A percentile compares a stretch with the other conserved stretches of the same genome.
Conservation (phyloP, 2,113 vertebrate species). For the Amazona vittata region DNA sequence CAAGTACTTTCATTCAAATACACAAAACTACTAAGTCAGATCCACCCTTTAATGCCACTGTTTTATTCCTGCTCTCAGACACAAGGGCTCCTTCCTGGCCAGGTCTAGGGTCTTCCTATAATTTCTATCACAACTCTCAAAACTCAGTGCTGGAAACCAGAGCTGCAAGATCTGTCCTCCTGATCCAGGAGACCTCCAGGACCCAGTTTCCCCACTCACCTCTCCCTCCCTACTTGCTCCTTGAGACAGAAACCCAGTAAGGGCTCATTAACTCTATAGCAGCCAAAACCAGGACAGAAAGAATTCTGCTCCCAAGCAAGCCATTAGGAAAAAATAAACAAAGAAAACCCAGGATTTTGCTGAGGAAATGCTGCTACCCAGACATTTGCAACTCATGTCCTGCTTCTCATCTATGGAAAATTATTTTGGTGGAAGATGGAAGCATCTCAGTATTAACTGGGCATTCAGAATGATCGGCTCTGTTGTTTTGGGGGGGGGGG, state of each 20-base stretch:
- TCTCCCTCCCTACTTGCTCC: neutral
- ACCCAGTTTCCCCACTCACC: neutral
- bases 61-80: neutral
- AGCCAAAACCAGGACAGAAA: neutral
- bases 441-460: neutral
- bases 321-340: fast-evolving
- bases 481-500: fast-evolving
- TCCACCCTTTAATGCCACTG: neutral
- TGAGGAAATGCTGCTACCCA: neutral
- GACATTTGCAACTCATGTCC: neutral
- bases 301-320: neutral
- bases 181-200: neutral
- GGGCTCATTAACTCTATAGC: neutral
- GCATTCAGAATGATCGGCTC: neutral
- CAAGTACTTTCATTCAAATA: neutral
- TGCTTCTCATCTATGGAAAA: neutral
- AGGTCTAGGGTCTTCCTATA: fast-evolving
- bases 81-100: neutral
- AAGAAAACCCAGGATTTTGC: neutral
- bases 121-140: neutral
- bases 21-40: neutral
- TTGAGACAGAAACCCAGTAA: neutral
- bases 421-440: neutral
- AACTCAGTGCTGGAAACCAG: neutral
- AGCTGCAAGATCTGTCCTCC: neutral